Percentiles rank a stretch among this genome's conserved stretches.
Evolutionary conservation across 2,113 vertebrate species (phyloP).

Genomic region (Solea solea): DNA sequence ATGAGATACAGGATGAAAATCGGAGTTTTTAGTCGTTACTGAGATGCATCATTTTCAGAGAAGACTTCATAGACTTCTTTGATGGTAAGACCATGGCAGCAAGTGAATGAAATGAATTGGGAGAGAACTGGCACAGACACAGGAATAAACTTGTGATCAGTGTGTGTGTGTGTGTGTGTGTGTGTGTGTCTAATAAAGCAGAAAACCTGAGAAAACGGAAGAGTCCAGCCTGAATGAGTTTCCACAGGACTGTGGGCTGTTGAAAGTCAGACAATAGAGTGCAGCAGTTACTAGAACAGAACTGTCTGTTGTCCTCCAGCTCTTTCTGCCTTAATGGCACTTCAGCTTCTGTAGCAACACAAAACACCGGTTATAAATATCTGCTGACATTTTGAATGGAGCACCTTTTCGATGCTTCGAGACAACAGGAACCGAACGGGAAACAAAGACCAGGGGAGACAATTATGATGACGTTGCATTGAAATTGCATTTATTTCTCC

Average conservation of each 20-base stretch:
- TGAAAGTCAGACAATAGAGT: slow-evolving; percentile 49
- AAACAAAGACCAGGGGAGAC: slow-evolving; percentile 10
- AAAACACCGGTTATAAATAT: slow-evolving; percentile 42
- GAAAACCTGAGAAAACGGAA: slow-evolving; percentile 4
- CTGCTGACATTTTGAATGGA: slow-evolving; percentile 39
- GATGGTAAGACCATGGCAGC: slow-evolving; percentile 39
- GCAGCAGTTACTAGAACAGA: slow-evolving; percentile 51
- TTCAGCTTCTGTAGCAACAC: slow-evolving; percentile 46
- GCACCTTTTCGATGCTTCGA: background rate
- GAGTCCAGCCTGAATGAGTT: slow-evolving; percentile 23
- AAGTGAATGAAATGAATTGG: slow-evolving; percentile 54
- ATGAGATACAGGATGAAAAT: background rate
- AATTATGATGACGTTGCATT: slow-evolving; percentile 78
- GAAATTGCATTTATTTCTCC: slow-evolving; percentile 84
- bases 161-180: slow-evolving; percentile 13
- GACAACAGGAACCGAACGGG: slow-evolving; percentile 3
- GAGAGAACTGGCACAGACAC: slow-evolving; percentile 42
- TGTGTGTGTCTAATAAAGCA: slow-evolving; percentile 4
- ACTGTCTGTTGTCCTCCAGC: slow-evolving; percentile 52
- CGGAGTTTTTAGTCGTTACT: background rate
- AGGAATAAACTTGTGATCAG: slow-evolving; percentile 17
- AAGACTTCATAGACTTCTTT: slow-evolving; percentile 18
- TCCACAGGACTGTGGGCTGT: slow-evolving; percentile 32
- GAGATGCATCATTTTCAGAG: slow-evolving; percentile 22
- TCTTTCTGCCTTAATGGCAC: slow-evolving; percentile 41